These are phyloP conservation scores for Oegoconia quadripuncta DNA, from an alignment of 2,888 invertebrate species.

Conservation along the genomic window DNA sequence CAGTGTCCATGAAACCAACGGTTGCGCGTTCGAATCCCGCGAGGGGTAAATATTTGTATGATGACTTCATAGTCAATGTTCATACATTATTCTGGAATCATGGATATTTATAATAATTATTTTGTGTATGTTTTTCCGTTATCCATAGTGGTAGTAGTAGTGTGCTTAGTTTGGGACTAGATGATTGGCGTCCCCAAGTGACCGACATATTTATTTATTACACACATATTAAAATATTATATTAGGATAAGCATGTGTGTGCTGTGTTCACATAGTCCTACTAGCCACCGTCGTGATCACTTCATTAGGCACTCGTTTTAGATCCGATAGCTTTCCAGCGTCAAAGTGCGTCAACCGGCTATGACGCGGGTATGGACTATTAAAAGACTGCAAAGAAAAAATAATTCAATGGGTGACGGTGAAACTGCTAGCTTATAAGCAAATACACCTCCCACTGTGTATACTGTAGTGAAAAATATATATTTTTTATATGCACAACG, in stretches of 20 bases:
- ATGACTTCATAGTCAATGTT: too few species aligned
- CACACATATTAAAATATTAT: too few species aligned
- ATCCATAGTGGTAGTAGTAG: too few species aligned
- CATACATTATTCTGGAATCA: too few species aligned
- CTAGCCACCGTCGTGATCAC: slow-evolving; percentile 2
- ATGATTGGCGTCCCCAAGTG: too few species aligned
- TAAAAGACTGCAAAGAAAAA: slow-evolving; percentile 23
- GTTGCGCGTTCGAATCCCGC: too few species aligned
- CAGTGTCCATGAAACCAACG: too few species aligned
- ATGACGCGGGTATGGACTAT: slow-evolving; percentile 31
- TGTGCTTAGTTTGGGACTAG: too few species aligned
- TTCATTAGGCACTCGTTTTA: slow-evolving; percentile 17
- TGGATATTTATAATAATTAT: too few species aligned
- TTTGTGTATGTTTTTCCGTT: too few species aligned
- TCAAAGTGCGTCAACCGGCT: slow-evolving; percentile 24
- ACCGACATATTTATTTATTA: too few species aligned
- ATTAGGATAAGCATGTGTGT: background rate
- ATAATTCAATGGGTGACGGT: background rate
- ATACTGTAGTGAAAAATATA: background rate
- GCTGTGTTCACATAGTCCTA: background rate
- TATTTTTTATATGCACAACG: background rate
- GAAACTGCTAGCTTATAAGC: background rate
- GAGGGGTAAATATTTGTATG: too few species aligned
- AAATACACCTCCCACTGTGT: background rate
- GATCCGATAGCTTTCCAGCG: slow-evolving; percentile 19